phyloP scores from a whole-genome alignment of 2,888 invertebrate species.

The Tortricodes alternella region DNA sequence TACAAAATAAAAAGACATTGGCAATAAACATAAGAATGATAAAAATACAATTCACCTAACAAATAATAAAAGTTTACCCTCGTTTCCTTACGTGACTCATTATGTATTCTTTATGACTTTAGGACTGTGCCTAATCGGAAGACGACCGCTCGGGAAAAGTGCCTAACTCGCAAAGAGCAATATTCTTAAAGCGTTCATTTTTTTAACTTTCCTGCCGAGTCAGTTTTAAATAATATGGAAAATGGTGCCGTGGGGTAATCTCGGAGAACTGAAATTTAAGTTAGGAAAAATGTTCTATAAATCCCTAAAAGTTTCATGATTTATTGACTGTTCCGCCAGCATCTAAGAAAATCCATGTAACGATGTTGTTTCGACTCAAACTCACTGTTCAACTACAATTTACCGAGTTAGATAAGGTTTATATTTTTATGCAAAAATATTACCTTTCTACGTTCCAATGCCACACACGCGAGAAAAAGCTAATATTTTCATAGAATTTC shows the following conservation, averaged over 20 bases:
- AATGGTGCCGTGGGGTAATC: constrained; percentile 23
- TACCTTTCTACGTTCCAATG: too few relatives aligned
- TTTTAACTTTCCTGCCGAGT: constrained; percentile 13
- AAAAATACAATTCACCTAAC: background rate
- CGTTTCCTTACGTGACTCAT: constrained; percentile 16
- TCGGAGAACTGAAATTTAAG: background rate
- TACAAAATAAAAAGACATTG: too few relatives aligned
- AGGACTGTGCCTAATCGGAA: constrained; percentile 9
- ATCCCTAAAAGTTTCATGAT: background rate
- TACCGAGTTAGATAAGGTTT: too few relatives aligned
- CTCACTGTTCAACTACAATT: too few relatives aligned
- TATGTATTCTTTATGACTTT: constrained; percentile 19
- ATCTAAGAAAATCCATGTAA: too few relatives aligned
- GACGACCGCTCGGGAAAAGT: constrained; percentile 10
- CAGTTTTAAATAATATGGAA: constrained; percentile 13
- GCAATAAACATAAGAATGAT: too few relatives aligned
- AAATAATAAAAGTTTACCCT: background rate
- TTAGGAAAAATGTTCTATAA: background rate
- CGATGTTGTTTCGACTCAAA: background rate
- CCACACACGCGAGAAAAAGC: too few relatives aligned
- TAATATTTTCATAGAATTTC: too few relatives aligned
- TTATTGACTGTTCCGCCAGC: too few relatives aligned
- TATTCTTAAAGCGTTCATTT: constrained; percentile 16
- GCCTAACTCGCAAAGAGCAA: constrained; percentile 1
- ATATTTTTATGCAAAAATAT: too few relatives aligned